Evolutionary conservation across 2,888 invertebrate genomes (phyloP).

Genomic region (Ecliptopera silaceata): DNA sequence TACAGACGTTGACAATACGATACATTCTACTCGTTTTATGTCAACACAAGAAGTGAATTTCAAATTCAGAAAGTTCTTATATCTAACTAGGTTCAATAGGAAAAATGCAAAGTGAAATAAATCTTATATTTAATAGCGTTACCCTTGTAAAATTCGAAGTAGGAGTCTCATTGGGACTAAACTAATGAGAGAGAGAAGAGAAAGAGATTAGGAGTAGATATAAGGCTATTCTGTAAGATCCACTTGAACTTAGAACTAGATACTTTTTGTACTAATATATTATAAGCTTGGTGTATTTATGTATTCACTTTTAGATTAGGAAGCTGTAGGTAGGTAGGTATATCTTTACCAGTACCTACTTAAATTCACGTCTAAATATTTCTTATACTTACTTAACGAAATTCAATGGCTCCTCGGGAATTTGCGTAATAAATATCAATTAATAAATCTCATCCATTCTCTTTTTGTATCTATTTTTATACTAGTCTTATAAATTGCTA

Average conservation of each 20-base stretch:
- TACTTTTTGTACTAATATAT: too few relatives aligned
- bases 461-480: background rate
- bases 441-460: background rate
- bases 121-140: slow-evolving; percentile 2
- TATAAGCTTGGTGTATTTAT: too few relatives aligned
- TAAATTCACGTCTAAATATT: too few relatives aligned
- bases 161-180: slow-evolving; percentile 13
- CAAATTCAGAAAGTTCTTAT: slow-evolving; percentile 20
- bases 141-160: slow-evolving; percentile 26
- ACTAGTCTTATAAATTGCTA: background rate
- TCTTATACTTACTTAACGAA: too few relatives aligned
- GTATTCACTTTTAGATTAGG: too few relatives aligned
- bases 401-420: too few relatives aligned
- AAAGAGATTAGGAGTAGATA: slow-evolving; percentile 1
- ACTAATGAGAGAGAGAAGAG: slow-evolving; percentile 8
- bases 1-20: background rate
- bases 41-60: slow-evolving; percentile 9
- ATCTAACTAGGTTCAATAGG: slow-evolving; percentile 10
- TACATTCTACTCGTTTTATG: slow-evolving; percentile 1
- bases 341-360: too few relatives aligned
- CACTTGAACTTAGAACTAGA: background rate
- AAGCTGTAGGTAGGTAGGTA: too few relatives aligned
- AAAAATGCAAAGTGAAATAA: slow-evolving; percentile 15
- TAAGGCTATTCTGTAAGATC: background rate
- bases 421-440: background rate